phyloP scores from a whole-genome alignment of 1,140 invertebrate species.

The Agraylea sexmaculata region DNA sequence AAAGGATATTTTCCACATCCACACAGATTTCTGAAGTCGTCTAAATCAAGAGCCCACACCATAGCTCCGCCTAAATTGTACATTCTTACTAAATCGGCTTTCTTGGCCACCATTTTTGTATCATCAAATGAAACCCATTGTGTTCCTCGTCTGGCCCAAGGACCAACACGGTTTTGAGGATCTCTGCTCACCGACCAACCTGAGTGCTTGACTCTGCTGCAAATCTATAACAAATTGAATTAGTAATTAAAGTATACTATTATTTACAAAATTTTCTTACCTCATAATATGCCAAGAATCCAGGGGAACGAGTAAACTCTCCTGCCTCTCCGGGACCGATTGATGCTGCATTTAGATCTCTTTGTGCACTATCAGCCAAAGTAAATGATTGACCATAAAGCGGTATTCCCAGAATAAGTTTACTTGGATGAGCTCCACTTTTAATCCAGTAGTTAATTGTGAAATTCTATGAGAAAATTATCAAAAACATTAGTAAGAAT shows the following conservation, averaged over 20 bases:
- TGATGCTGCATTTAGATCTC: constrained; percentile 39
- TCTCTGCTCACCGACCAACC: constrained; percentile 57
- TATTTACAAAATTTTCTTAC: constrained; percentile 21
- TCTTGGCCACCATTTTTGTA: constrained; percentile 48
- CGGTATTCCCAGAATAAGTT: constrained; percentile 49
- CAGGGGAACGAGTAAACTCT: constrained; percentile 48
- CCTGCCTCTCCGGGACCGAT: constrained; percentile 48
- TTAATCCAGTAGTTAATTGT: constrained; percentile 47
- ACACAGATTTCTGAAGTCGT: constrained; percentile 60
- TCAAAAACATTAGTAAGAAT: constrained; percentile 8
- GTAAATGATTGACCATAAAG: constrained; percentile 54
- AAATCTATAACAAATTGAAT: constrained; percentile 43
- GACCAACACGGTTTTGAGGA: constrained; percentile 51
- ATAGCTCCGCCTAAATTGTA: constrained; percentile 60
- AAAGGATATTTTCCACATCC: constrained; percentile 47
- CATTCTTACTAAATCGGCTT: constrained; percentile 44
- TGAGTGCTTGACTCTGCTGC: constrained; percentile 43
- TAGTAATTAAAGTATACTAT: background rate
- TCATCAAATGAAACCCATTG: constrained; percentile 81
- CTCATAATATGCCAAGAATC: constrained; percentile 65
- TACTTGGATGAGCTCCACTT: constrained; percentile 42
- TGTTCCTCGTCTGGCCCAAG: constrained; percentile 56
- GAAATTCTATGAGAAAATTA: constrained; percentile 31
- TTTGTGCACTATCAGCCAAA: constrained; percentile 39
- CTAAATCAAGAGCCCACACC: constrained; percentile 69